phyloP scores from a whole-genome alignment of 1,140 invertebrate genomes.

The Patella vulgata region DNA sequence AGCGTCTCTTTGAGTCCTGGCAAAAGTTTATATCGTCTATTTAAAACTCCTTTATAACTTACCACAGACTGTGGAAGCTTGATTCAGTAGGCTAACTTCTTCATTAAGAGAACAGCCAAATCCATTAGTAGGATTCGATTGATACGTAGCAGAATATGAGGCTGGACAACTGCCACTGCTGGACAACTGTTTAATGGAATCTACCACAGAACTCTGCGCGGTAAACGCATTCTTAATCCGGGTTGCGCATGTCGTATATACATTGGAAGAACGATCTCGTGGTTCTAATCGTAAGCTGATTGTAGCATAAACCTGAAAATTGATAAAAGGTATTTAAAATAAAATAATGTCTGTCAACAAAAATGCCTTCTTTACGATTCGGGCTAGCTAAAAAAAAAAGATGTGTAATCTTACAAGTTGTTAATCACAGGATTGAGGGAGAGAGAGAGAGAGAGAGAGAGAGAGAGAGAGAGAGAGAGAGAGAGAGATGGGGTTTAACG shows the following conservation, averaged over 20 bases:
- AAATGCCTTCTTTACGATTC: too few species aligned
- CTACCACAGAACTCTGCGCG: neutral
- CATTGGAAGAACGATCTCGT: neutral
- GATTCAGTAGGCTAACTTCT: neutral
- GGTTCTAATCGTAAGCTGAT: neutral
- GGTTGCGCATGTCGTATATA: neutral
- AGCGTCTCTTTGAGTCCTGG: too few species aligned
- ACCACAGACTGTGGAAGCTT: slow-evolving; percentile 1
- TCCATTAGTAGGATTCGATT: neutral
- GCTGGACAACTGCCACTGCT: slow-evolving; percentile 2
- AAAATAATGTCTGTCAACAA: too few species aligned
- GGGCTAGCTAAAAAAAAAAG: too few species aligned
- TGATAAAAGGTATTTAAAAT: too few species aligned
- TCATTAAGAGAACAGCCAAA: neutral
- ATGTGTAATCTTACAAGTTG: too few species aligned
- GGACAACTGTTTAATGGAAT: neutral
- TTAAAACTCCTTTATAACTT: too few species aligned
- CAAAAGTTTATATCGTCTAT: too few species aligned
- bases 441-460: too few species aligned
- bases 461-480: too few species aligned
- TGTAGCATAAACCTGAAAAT: slow-evolving; percentile 1
- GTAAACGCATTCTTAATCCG: neutral
- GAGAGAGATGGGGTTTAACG: too few species aligned
- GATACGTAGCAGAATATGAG: neutral
- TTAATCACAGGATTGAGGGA: too few species aligned